Conservation (phyloP, 1,140 invertebrate genomes). For the Hylyphantes graminicola region DNA sequence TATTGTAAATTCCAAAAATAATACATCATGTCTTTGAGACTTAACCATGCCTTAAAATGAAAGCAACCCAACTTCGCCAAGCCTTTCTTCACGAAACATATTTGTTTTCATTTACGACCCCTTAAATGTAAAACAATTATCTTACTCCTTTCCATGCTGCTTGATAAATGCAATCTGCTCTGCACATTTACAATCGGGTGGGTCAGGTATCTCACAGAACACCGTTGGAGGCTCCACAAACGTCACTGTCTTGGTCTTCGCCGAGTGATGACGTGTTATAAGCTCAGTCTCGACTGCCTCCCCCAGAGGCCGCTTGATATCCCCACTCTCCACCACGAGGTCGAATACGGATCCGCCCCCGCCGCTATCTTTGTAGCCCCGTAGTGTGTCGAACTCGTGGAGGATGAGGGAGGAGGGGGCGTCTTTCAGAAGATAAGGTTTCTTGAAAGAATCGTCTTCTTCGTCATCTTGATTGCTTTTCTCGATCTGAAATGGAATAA, state of each 20-base stretch:
- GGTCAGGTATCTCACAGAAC: slow-evolving; percentile 14
- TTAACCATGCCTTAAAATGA: no score
- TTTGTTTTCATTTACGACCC: no score
- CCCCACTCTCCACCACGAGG: slow-evolving; percentile 31
- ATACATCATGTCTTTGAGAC: no score
- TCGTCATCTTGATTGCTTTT: not conserved
- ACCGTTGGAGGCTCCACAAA: slow-evolving; percentile 33
- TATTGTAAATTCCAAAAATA: no score
- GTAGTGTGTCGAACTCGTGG: slow-evolving; percentile 35
- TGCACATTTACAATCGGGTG: not conserved
- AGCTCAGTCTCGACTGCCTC: slow-evolving; percentile 22
- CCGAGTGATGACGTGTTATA: not conserved
- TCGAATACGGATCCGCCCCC: slow-evolving; percentile 18
- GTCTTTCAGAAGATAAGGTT: slow-evolving; percentile 45
- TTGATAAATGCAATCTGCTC: slow-evolving; percentile 20
- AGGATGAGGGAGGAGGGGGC: slow-evolving; percentile 47
- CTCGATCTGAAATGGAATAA: slow-evolving; percentile 7
- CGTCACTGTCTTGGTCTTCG: slow-evolving; percentile 44
- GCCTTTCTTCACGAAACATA: no score
- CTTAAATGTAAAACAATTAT: not conserved
- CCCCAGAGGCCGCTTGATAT: slow-evolving; percentile 26
- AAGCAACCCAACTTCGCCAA: no score
- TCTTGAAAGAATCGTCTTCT: slow-evolving; percentile 41
- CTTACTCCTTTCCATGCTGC: slow-evolving; percentile 21
- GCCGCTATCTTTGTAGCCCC: slow-evolving; percentile 14